Evolutionary conservation across 2,113 vertebrate genomes (phyloP), one percentile per base, ranked within the genome.

Genomic region (Fulica atra): DNA sequence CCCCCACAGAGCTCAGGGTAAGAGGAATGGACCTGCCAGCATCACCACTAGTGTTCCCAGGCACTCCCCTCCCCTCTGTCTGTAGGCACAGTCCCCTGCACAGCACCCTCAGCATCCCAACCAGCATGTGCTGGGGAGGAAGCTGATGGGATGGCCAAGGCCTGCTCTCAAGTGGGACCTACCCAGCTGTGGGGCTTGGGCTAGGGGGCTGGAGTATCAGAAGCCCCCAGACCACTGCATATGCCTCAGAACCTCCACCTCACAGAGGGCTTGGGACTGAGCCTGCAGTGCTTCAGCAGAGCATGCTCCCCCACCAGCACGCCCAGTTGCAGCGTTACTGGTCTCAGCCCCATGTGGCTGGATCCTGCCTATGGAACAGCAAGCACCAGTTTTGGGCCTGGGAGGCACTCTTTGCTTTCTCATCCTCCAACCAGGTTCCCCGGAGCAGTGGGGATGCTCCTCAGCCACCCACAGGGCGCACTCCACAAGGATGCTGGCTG

Each of bases 131-230:
- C 6, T 11, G 35, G 53, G 42, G 59, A 36, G n/a, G 78, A 44
- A 3, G 31, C 36, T 21, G 68, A 2, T 12, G 19, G 54, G 16
- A 10, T 71, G 42, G 4, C 26, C n/a, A 8, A 59, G 69, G 40
- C 2, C 10, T 17, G n/a, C 48, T 77, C 50, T 13, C 25, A n/a
- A 16, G 35, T 0, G 4, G 64, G 59, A 53, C 0, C 2, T 6
- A 29, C 18, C 64, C 57, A 31, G 28, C 25, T 57, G 1, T 1
- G 51, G 44, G 29, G 33, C 64, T 65, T 9, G 25, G 38, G 13
- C 17, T 10, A 9, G 1, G 48, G 8, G 12, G 16, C 46, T 21
- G n/a, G 56, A 16, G 42, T 10, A 40, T 3, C 1, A 2, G 61
- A 4, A 60, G 6, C 11, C 20, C 44, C 8, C 2, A 2, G 9